phyloP scores from a whole-genome alignment of 2,797 vertebrate genomes.

The Pachyuromys duprasi region DNA sequence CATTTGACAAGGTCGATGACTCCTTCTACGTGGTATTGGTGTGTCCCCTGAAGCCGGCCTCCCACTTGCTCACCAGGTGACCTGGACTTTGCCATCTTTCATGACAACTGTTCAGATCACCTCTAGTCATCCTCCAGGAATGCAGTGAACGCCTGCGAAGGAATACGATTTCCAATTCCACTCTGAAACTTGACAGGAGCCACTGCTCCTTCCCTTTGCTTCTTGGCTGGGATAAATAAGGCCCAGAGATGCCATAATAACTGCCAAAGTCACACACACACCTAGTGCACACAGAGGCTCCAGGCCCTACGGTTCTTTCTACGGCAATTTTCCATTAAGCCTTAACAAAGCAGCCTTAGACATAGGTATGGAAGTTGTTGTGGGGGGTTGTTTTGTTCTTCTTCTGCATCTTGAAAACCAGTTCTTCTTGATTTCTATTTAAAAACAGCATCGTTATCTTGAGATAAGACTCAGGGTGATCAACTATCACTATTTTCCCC shows the following conservation, averaged over 20 bases:
- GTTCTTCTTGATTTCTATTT: background rate
- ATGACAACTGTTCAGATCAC: background rate
- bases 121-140: background rate
- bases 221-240: background rate
- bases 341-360: conserved; percentile 3
- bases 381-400: background rate
- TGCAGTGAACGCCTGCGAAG: background rate
- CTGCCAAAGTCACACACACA: background rate
- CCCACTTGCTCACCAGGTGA: background rate
- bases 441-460: background rate
- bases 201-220: background rate
- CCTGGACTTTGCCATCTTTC: background rate
- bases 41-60: background rate
- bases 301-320: background rate
- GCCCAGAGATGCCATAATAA: background rate
- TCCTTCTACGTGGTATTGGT: background rate
- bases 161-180: background rate
- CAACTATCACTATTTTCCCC: background rate
- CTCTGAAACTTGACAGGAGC: background rate
- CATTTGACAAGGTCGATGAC: background rate
- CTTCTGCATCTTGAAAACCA: background rate
- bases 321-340: background rate
- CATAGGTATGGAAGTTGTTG: background rate
- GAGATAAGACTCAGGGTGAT: background rate
- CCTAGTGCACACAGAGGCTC: background rate